A percentile compares a stretch with the other conserved stretches of the same genome.
phyloP scores from a whole-genome alignment of 2,888 invertebrate genomes.

The Drosophila testacea region DNA sequence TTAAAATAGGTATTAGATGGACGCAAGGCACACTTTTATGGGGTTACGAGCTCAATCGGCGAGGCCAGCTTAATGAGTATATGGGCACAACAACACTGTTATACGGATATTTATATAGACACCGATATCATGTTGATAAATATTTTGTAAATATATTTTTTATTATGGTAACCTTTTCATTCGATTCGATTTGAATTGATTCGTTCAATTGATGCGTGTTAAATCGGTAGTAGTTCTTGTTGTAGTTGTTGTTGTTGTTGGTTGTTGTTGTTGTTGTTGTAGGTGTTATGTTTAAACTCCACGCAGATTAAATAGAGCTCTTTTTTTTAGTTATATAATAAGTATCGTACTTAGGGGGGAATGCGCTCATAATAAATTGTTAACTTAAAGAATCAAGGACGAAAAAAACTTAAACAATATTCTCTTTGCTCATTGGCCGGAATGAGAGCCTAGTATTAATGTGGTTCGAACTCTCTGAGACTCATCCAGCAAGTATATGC shows the following conservation, averaged over 20 bases:
- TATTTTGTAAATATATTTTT: slow-evolving; percentile 54
- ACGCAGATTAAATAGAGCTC: slow-evolving; percentile 44
- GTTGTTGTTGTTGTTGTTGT: slow-evolving; percentile 55
- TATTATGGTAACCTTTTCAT: slow-evolving; percentile 60
- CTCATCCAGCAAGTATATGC: slow-evolving; percentile 60
- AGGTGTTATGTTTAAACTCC: slow-evolving; percentile 73
- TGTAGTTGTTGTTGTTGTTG: slow-evolving; percentile 20
- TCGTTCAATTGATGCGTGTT: slow-evolving; percentile 71
- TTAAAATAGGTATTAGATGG: slow-evolving; percentile 51
- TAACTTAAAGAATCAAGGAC: slow-evolving; percentile 4
- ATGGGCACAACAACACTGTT: slow-evolving; percentile 61
- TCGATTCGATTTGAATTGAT: slow-evolving; percentile 27
- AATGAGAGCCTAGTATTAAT: slow-evolving; percentile 28
- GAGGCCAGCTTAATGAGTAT: slow-evolving; percentile 56
- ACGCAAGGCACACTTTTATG: slow-evolving; percentile 71
- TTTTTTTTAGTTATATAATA: slow-evolving; percentile 1
- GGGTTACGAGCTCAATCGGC: slow-evolving; percentile 44
- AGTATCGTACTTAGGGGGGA: slow-evolving; percentile 20
- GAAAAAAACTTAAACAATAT: slow-evolving; percentile 33
- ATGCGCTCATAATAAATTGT: slow-evolving; percentile 35
- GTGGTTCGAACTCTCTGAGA: slow-evolving; percentile 65
- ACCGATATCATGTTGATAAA: slow-evolving; percentile 69
- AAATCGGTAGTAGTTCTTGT: slow-evolving; percentile 61
- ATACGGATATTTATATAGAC: slow-evolving; percentile 67
- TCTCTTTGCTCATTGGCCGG: slow-evolving; percentile 21